These are phyloP conservation scores for Syrphus vitripennis DNA, from an alignment of 2,888 invertebrate genomes.

Conservation along the genomic window DNA sequence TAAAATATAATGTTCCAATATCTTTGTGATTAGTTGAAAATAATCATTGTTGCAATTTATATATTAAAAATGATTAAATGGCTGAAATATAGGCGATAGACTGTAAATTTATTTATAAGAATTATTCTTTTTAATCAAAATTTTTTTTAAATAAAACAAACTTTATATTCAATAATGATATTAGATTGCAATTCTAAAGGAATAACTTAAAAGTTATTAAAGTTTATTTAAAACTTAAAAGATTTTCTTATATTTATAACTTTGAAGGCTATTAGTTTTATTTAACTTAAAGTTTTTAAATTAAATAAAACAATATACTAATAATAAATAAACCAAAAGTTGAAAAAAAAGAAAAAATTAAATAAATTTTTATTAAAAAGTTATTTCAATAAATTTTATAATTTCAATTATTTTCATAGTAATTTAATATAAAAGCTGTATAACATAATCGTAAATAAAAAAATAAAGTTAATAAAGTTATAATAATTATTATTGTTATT, in stretches of 20 bases:
- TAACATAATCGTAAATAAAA: too few species aligned
- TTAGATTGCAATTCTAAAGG: constrained; percentile 85
- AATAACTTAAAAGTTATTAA: constrained; percentile 73
- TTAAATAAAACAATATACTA: too few species aligned
- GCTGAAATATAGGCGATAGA: constrained; percentile 85
- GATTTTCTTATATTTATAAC: too few species aligned
- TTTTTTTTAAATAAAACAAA: too few species aligned
- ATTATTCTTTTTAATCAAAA: too few species aligned
- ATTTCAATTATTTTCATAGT: constrained; percentile 82
- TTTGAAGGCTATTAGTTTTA: too few species aligned
- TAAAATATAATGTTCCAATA: constrained; percentile 88
- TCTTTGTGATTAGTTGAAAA: constrained; percentile 89
- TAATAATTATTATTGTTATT: constrained; percentile 82
- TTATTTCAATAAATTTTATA: constrained; percentile 79
- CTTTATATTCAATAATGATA: constrained; percentile 81
- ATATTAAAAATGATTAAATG: constrained; percentile 81
- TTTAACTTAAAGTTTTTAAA: too few species aligned
- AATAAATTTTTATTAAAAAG: constrained; percentile 72
- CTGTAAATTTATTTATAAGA: constrained; percentile 86
- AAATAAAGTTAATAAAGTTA: constrained; percentile 83
- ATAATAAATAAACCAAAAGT: constrained; percentile 76
- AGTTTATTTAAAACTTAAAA: constrained; percentile 83
- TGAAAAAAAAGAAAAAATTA: constrained; percentile 74
- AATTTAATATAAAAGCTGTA: constrained; percentile 82
- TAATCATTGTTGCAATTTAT: constrained; percentile 84